Evolutionary conservation across 1,140 invertebrate species (phyloP).

Genomic region (roundworm (Caenorhabditis elegans)): WBcel235 BX284605.5:12799001-12799500

Average conservation of each 20-base stretch:
- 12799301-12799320: conserved; percentile 21
- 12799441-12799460: not conserved
- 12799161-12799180: conserved; percentile 6
- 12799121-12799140: conserved; percentile 33
- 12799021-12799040: not conserved
- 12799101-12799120: conserved; percentile 10
- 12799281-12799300: conserved; percentile 37
- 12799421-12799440: not conserved
- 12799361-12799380: not conserved
- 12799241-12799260: conserved; percentile 37
- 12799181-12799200: conserved; percentile 34
- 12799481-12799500: conserved; percentile 10
- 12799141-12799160: conserved; percentile 45
- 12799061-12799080: not conserved
- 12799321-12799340: not conserved
- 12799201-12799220: not conserved
- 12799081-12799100: not conserved
- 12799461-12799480: not conserved
- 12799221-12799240: conserved; percentile 27
- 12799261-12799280: conserved; percentile 28
- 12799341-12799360: not conserved
- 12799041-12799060: conserved; percentile 18
- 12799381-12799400: not conserved
- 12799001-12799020: not conserved
- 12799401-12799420: not conserved